Conservation (phyloP, 2,797 vertebrate genomes). For the Otolemur crassicaudatus region DNA sequence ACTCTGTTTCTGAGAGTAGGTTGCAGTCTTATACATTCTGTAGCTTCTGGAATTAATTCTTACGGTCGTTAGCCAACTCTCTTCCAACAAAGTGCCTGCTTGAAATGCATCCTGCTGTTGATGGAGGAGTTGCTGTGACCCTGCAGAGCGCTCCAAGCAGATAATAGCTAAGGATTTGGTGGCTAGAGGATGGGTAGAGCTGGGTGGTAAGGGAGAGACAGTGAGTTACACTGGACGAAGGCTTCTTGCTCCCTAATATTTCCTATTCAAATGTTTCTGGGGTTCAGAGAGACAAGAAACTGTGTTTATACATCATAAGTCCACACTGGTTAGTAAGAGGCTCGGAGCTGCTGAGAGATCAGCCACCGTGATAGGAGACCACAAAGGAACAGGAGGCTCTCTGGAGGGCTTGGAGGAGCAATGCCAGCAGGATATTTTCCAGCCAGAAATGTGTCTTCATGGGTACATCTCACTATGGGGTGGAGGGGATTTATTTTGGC, state of each 20-base stretch:
- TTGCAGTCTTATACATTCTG: not conserved
- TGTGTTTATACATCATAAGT: not conserved
- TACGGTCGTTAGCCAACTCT: not conserved
- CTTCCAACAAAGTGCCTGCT: not conserved
- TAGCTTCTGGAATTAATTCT: not conserved
- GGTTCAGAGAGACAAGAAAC: not conserved
- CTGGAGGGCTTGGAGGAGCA: not conserved
- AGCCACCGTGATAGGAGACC: not conserved
- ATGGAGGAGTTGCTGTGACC: not conserved
- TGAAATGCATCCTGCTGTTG: not conserved
- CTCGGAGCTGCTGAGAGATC: not conserved
- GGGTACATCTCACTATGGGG: not conserved
- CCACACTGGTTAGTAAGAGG: not conserved
- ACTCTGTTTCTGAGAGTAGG: not conserved
- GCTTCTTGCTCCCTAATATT: not conserved
- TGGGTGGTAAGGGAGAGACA: fast-evolving
- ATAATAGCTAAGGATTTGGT: not conserved
- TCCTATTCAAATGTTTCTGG: not conserved
- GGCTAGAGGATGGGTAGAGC: not conserved
- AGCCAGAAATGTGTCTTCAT: not conserved
- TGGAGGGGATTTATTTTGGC: not conserved
- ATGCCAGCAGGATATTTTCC: not conserved
- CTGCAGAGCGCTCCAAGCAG: not conserved
- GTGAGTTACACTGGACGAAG: not conserved
- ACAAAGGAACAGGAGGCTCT: not conserved